These are phyloP conservation scores for Oenanthe melanoleuca DNA, from an alignment of 2,113 vertebrate species.

Conservation along the genomic window DNA sequence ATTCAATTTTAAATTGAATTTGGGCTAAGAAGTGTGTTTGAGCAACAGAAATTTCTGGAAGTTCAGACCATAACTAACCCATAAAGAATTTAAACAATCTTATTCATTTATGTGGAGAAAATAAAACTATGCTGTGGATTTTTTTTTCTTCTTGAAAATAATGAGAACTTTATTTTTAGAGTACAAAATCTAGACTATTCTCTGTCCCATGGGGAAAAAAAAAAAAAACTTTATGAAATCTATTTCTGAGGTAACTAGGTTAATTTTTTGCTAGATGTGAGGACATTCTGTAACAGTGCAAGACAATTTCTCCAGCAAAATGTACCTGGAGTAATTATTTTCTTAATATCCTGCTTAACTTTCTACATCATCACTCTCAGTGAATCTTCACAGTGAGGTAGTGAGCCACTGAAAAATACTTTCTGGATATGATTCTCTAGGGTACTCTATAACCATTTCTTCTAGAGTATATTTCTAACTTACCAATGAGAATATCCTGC, in stretches of 20 bases:
- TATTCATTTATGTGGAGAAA: neutral
- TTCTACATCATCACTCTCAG: neutral
- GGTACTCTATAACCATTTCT: neutral
- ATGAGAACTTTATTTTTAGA: neutral
- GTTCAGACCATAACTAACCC: neutral
- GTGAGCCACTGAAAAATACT: neutral
- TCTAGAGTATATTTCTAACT: neutral
- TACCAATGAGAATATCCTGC: neutral
- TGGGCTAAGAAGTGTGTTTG: neutral
- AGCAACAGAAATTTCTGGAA: neutral
- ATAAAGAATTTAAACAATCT: neutral
- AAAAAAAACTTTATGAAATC: neutral
- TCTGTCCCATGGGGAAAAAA: neutral
- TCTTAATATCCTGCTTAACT: neutral
- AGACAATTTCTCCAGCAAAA: neutral
- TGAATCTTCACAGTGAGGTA: neutral
- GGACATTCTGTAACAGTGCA: neutral
- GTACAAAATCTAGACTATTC: neutral
- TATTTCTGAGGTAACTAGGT: neutral
- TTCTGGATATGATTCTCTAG: neutral
- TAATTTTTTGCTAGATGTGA: neutral
- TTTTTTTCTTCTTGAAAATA: neutral
- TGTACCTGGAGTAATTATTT: neutral
- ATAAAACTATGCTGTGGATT: neutral
- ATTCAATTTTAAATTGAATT: constrained; percentile 9